Percentiles rank a stretch among this genome's conserved stretches.
These are phyloP conservation scores for Euleptes europaea DNA, from an alignment of 2,113 vertebrate genomes.

Conservation along the genomic window DNA sequence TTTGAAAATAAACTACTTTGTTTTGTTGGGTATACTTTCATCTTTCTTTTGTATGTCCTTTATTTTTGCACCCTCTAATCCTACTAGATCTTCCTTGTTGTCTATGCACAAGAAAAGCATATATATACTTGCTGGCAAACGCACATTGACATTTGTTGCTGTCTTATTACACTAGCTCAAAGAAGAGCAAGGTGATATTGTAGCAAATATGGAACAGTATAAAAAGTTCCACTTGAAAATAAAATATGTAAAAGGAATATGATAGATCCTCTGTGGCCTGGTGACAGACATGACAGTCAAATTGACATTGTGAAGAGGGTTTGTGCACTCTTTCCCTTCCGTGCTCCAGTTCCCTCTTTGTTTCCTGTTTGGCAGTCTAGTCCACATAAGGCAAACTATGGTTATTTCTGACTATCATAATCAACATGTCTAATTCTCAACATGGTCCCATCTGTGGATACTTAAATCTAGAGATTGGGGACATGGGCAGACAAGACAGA, in stretches of 20 bases:
- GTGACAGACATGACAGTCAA: too few species aligned
- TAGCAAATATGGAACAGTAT: background rate
- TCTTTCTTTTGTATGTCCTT: slow-evolving; percentile 15
- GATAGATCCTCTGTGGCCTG: background rate
- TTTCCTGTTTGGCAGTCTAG: too few species aligned
- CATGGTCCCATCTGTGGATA: too few species aligned
- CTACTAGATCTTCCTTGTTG: background rate
- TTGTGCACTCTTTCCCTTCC: too few species aligned
- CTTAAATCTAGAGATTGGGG: too few species aligned
- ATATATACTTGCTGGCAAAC: background rate
- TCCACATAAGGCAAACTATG: too few species aligned
- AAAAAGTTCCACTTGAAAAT: background rate
- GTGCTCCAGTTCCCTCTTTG: too few species aligned
- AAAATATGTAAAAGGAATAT: background rate
- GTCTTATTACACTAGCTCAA: background rate
- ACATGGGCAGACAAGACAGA: too few species aligned
- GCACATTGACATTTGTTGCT: background rate
- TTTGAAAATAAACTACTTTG: slow-evolving; percentile 76
- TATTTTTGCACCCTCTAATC: background rate
- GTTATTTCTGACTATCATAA: too few species aligned
- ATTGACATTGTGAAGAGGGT: too few species aligned
- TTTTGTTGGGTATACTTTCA: slow-evolving; percentile 63
- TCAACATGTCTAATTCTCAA: too few species aligned
- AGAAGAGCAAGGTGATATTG: background rate
- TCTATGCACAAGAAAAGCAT: background rate